These are phyloP conservation scores for Oreochromis niloticus DNA, from an alignment of 2,113 vertebrate species.

Conservation along the genomic window DNA sequence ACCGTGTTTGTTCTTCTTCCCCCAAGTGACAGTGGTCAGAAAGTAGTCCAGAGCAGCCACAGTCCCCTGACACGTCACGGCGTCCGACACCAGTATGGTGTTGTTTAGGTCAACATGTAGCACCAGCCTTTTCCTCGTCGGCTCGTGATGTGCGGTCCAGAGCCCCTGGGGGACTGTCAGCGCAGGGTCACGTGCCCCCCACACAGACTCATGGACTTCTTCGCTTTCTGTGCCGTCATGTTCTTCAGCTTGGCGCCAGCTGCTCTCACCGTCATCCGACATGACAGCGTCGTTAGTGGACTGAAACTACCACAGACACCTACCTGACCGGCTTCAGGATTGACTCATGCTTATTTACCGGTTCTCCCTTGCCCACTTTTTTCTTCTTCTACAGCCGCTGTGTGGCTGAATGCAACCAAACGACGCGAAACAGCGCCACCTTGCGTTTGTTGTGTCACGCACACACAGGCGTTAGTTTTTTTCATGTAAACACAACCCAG, in stretches of 20 bases:
- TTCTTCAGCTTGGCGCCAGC: not conserved
- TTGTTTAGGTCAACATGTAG: conserved; percentile 86
- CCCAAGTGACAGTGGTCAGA: conserved; percentile 76
- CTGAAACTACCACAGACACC: not conserved
- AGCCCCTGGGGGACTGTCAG: not conserved
- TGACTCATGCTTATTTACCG: not conserved
- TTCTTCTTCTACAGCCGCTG: not conserved
- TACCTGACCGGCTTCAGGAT: not conserved
- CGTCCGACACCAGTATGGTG: conserved; percentile 81
- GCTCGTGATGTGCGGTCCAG: not conserved
- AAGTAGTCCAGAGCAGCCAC: conserved; percentile 77
- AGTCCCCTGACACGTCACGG: conserved; percentile 73
- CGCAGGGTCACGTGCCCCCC: not conserved
- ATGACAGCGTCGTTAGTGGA: not conserved
- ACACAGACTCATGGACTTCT: not conserved
- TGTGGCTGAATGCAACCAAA: not conserved
- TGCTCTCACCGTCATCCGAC: not conserved
- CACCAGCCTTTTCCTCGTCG: conserved; percentile 64
- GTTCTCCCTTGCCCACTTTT: not conserved
- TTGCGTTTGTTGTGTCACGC: not conserved
- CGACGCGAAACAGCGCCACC: not conserved
- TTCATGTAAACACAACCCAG: not conserved
- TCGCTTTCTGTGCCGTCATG: not conserved
- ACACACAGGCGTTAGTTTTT: not conserved
- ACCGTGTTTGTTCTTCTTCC: not conserved